phyloP scores from a whole-genome alignment of 37 sponge, comb jelly and placozoan genomes.

The Axinella damicornis region DNA sequence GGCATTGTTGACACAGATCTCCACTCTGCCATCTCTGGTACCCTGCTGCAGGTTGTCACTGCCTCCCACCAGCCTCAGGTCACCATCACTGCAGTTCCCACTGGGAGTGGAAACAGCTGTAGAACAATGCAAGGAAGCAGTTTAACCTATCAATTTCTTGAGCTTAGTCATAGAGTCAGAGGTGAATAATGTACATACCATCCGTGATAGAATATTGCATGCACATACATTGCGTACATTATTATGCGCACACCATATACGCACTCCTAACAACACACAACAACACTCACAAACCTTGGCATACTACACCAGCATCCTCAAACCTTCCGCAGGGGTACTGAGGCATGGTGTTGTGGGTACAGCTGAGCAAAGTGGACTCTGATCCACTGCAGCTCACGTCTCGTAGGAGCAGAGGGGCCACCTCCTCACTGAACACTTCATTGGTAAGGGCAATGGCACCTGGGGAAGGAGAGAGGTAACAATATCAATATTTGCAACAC shows the following conservation, averaged over 20 bases:
- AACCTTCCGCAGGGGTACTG: too few species aligned
- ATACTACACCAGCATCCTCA: slow-evolving; percentile 55
- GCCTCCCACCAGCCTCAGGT: neutral
- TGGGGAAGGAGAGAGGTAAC: too few species aligned
- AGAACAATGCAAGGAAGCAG: neutral
- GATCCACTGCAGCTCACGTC: slow-evolving; percentile 14
- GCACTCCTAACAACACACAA: too few species aligned
- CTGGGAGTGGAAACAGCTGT: neutral
- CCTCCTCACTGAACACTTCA: too few species aligned
- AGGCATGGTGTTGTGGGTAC: neutral
- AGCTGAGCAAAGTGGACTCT: neutral
- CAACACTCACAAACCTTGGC: slow-evolving; percentile 12
- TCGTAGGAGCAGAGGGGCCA: neutral
- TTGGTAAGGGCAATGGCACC: too few species aligned
- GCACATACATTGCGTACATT: neutral
- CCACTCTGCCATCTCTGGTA: slow-evolving; percentile 17
- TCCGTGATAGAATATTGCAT: too few species aligned
- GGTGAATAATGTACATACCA: neutral
- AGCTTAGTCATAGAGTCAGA: too few species aligned
- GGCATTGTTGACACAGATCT: slow-evolving; percentile 41
- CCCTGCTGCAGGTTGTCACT: neutral
- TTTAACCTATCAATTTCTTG: too few species aligned
- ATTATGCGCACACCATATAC: neutral
- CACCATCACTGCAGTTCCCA: neutral
- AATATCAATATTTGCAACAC: too few species aligned